These are phyloP conservation scores for Brachymystax lenok DNA, from an alignment of 2,797 vertebrate genomes.

Conservation along the genomic window DNA sequence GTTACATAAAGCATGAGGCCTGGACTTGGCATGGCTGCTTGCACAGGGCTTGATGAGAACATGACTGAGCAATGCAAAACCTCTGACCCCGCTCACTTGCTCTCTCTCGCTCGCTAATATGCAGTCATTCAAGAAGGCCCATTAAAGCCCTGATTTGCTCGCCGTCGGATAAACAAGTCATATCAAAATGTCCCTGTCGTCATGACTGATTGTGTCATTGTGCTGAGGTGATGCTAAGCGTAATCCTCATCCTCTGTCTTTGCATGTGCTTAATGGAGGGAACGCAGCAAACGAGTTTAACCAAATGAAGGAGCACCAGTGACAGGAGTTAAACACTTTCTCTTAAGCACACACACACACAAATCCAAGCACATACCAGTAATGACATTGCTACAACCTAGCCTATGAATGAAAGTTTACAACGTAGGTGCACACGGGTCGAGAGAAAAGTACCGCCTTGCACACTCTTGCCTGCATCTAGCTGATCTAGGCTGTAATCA, in stretches of 20 bases:
- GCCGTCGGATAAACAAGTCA: slow-evolving; percentile 36
- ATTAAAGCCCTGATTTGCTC: slow-evolving; percentile 4
- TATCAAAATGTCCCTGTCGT: slow-evolving; percentile 49
- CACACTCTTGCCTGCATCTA: no score
- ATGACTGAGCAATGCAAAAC: slow-evolving; percentile 63
- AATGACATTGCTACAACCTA: no score
- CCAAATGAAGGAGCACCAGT: slow-evolving; percentile 36
- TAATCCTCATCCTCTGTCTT: slow-evolving; percentile 16
- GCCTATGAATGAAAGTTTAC: no score
- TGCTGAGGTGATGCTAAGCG: not conserved
- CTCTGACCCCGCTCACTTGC: slow-evolving; percentile 55
- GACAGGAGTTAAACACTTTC: slow-evolving; percentile 15
- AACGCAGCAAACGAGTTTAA: not conserved
- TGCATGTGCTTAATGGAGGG: slow-evolving; percentile 38
- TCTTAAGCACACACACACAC: slow-evolving; percentile 16
- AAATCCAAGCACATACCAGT: not conserved
- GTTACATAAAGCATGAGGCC: slow-evolving; percentile 66
- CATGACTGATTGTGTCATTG: slow-evolving; percentile 17
- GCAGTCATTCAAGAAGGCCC: slow-evolving; percentile 19
- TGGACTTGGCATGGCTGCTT: slow-evolving; percentile 52
- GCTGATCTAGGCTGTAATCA: no score
- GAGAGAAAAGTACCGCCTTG: no score
- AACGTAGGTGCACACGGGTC: no score
- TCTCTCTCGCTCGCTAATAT: slow-evolving; percentile 31
- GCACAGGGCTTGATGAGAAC: slow-evolving; percentile 59